These are phyloP conservation scores for Probosciger aterrimus DNA, from an alignment of 2,113 vertebrate genomes.

Conservation along the genomic window DNA sequence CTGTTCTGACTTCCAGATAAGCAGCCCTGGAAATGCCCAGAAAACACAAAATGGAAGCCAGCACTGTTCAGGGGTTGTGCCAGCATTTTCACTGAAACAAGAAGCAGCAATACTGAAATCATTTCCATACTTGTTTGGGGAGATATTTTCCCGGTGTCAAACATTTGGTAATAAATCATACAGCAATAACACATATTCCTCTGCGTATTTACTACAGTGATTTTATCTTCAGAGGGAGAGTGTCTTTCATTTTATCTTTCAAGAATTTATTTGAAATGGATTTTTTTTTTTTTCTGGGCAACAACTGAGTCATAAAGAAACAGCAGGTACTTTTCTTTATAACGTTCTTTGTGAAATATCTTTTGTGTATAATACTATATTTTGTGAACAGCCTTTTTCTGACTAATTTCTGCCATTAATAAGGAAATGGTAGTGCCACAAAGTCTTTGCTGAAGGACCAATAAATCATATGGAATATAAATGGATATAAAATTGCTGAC, in stretches of 20 bases:
- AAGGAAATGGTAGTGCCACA: background rate
- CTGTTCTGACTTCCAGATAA: background rate
- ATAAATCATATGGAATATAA: background rate
- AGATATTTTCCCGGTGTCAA: constrained; percentile 3
- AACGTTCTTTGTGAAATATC: background rate
- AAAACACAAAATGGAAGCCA: constrained; percentile 16
- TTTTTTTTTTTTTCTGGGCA: background rate
- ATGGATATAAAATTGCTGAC: background rate
- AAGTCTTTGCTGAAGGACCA: background rate
- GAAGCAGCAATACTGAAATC: background rate
- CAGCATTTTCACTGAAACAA: constrained; percentile 24
- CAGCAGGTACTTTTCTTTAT: background rate
- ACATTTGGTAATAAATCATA: background rate
- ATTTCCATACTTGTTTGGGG: background rate
- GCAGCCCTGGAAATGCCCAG: background rate
- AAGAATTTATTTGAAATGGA: background rate
- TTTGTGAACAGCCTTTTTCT: background rate
- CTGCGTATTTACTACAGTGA: background rate
- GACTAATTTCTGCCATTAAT: background rate
- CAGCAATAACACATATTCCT: background rate
- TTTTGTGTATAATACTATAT: background rate
- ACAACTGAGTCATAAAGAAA: background rate
- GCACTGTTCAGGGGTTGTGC: background rate
- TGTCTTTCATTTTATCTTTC: background rate
- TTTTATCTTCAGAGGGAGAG: background rate